Base-by-base conservation (phyloP, 2,113 vertebrate species). In the Tiliqua scincoides region DNA sequence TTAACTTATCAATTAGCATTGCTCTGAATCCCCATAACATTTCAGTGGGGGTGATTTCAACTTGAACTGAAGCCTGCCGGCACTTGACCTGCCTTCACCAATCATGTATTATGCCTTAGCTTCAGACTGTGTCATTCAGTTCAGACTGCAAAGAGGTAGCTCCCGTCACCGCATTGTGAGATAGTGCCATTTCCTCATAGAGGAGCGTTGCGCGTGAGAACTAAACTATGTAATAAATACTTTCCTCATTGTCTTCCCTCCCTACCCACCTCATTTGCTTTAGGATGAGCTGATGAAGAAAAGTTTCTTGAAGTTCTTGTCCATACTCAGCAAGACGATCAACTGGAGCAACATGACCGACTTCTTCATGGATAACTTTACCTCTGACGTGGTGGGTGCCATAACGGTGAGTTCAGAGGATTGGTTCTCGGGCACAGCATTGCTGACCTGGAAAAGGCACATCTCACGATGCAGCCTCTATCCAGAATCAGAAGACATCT, bases 221-320 rank as follows among this genome's bases (percentile, higher is more conserved):
- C 30, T 43, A 14, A n/a, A 21, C 25, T 7, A 1, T 25, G 62
- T 6, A 37, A 5, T 9, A 1, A 1, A 23, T 82, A 7, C 20
- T 75, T 62, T 62, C 35, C 65, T 15, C 18, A 27, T 6, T 37
- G 6, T 20, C 27, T 12, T 9, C 35, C 4, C 18, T 25, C 5
- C 27, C 12, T 18, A 15, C 6, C 40, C 18, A 27, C 71, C 27
- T 14, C 10, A 1, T 63, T 62, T 61, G 12, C 10, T 72, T 35
- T 17, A 87, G 86, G 81, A 87, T 54, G 30, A 48, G 14, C 15
- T 79, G 30, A 87, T 87, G 86, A 83, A 78, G 81, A 87, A 83
- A 52, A 63, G 86, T 27, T 87, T 87, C 21, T 52, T 87, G 6
- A 35, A 57, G 20, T 83, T 83, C 81, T 30, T 87, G 4, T 83